phyloP scores from a whole-genome alignment of 2,888 invertebrate genomes.

The Calameuta filiformis region DNA sequence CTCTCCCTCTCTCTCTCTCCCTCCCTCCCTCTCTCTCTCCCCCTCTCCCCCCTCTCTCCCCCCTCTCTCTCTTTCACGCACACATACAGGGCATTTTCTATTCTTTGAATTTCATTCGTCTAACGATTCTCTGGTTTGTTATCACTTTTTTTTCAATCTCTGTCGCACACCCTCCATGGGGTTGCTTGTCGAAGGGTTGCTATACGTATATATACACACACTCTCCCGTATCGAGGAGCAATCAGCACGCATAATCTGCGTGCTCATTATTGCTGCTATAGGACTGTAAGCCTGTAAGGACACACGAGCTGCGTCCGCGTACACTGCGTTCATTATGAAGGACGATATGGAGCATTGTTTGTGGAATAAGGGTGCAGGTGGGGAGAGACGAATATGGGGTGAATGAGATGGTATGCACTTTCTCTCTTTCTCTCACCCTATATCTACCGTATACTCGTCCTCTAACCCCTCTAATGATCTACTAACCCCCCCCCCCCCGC shows the following conservation, averaged over 20 bases:
- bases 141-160: neutral
- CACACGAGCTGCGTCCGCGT: conserved; percentile 34
- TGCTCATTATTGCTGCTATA: conserved; percentile 61
- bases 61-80: neutral
- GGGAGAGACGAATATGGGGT: neutral
- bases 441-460: neutral
- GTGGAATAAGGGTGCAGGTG: conserved; percentile 60
- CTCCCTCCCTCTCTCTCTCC: neutral
- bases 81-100: neutral
- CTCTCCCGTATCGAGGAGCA: conserved; percentile 51
- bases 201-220: neutral
- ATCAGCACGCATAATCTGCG: conserved; percentile 65
- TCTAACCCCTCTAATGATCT: conserved; percentile 11
- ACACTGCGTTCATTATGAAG: conserved; percentile 62
- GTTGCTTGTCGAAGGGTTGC: neutral
- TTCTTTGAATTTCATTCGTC: neutral
- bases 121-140: neutral
- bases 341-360: conserved; percentile 65
- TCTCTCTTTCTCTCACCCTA: conserved; percentile 18
- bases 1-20: conserved; percentile 9
- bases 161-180: neutral
- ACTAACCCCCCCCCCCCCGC: neutral
- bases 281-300: conserved; percentile 49
- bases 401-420: conserved; percentile 18
- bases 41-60: conserved; percentile 8